Conservation (phyloP, 1,140 invertebrate species). For the Pseudomyrmex concolor region DNA sequence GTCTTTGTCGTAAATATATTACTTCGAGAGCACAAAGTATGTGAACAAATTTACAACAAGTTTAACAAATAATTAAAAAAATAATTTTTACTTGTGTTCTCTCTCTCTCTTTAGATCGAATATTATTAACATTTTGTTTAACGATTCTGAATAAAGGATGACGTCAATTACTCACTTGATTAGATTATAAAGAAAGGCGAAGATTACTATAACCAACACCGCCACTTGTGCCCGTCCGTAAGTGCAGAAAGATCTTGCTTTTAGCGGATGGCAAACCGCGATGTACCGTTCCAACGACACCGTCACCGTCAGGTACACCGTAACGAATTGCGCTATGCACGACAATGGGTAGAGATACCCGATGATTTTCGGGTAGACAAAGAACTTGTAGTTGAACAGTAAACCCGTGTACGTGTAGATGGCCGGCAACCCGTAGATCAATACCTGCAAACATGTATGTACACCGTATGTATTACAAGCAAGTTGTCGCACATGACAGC, state of each 20-base stretch:
- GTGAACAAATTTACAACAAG: no score
- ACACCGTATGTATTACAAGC: no score
- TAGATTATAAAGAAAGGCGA: conserved; percentile 95
- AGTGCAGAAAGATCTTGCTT: conserved; percentile 95
- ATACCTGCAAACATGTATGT: conserved; percentile 84
- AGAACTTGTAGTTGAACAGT: conserved; percentile 91
- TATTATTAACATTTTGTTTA: not conserved
- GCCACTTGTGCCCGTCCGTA: conserved; percentile 94
- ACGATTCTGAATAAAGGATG: not conserved
- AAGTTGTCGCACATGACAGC: not conserved
- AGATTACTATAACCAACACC: conserved; percentile 92
- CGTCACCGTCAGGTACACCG: conserved; percentile 97
- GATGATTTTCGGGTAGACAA: conserved; percentile 92
- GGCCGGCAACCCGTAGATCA: conserved; percentile 94
- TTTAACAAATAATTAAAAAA: not conserved
- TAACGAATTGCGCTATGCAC: conserved; percentile 95
- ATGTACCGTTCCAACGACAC: conserved; percentile 98
- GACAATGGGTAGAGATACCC: conserved; percentile 94
- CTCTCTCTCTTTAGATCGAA: not conserved
- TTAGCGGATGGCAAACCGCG: conserved; percentile 97
- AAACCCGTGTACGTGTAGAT: conserved; percentile 92
- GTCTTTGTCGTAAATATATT: no score
- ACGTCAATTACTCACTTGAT: conserved; percentile 85
- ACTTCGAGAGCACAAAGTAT: no score
- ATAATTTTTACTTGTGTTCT: not conserved